A percentile compares a stretch with the other conserved stretches of the same genome.
Evolutionary conservation across 2,797 vertebrate species (phyloP).

Genomic region (Dendrocincla tyrannina): DNA sequence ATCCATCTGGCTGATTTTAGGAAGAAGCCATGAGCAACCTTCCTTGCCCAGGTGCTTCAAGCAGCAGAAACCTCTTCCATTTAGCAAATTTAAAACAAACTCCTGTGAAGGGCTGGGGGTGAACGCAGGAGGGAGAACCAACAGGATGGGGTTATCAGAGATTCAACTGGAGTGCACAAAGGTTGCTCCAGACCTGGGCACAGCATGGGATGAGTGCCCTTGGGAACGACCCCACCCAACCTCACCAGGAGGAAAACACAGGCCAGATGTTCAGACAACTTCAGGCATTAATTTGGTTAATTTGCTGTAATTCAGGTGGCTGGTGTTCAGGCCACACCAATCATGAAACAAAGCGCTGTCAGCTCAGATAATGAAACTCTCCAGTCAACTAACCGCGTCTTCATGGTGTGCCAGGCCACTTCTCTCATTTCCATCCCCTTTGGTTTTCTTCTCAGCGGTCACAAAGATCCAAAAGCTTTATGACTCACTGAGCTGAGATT

Average conservation of each 20-base stretch:
- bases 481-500: conserved; percentile 25
- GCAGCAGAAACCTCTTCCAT: background rate
- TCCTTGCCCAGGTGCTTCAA: background rate
- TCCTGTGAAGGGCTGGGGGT: background rate
- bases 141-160: rapidly evolving
- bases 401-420: background rate
- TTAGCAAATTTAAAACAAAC: background rate
- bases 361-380: conserved; percentile 1
- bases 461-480: conserved; percentile 10
- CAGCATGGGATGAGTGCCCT: background rate
- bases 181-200: background rate
- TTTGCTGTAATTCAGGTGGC: conserved; percentile 21
- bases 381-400: background rate
- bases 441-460: background rate
- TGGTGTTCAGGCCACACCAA: background rate
- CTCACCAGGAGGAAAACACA: background rate
- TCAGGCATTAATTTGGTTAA: background rate
- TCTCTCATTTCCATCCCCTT: conserved; percentile 23
- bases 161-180: rapidly evolving
- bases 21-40: background rate
- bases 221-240: background rate
- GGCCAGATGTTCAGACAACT: conserved; percentile 6
- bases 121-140: rapidly evolving
- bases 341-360: background rate
- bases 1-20: background rate